Evolutionary conservation across 1,140 invertebrate species (phyloP).

Genomic region (Papilio polytes): DNA sequence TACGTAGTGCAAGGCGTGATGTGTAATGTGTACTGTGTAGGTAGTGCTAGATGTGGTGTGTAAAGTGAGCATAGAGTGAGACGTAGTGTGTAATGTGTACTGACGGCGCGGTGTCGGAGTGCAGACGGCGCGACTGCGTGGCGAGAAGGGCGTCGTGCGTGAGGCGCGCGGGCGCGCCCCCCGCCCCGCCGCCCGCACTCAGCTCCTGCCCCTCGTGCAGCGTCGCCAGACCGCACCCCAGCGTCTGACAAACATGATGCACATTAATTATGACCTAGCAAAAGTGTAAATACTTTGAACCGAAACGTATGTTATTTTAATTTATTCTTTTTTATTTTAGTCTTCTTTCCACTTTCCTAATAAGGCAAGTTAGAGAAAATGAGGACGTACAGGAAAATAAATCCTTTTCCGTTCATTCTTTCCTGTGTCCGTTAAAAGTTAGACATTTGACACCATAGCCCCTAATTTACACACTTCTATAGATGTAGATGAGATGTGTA

Average conservation of each 20-base stretch:
- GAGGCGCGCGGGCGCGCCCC: constrained; percentile 85
- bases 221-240: constrained; percentile 71
- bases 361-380: no score
- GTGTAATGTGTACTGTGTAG: no score
- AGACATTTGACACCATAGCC: no score
- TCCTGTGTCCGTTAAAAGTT: no score
- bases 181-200: constrained; percentile 48
- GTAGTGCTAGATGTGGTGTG: not conserved
- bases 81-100: constrained; percentile 57
- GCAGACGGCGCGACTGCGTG: constrained; percentile 90
- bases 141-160: constrained; percentile 91
- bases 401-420: no score
- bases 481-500: not conserved
- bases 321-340: no score
- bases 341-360: no score
- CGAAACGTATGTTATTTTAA: no score
- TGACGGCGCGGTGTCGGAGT: constrained; percentile 90
- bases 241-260: constrained; percentile 56
- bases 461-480: no score
- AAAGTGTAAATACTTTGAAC: not conserved
- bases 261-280: constrained; percentile 33
- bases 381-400: no score
- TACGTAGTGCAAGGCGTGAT: no score
- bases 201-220: constrained; percentile 90
- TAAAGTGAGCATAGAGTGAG: not conserved